Evolutionary conservation across 2,888 invertebrate genomes (phyloP).

Genomic region (Clistopyga incitator): DNA sequence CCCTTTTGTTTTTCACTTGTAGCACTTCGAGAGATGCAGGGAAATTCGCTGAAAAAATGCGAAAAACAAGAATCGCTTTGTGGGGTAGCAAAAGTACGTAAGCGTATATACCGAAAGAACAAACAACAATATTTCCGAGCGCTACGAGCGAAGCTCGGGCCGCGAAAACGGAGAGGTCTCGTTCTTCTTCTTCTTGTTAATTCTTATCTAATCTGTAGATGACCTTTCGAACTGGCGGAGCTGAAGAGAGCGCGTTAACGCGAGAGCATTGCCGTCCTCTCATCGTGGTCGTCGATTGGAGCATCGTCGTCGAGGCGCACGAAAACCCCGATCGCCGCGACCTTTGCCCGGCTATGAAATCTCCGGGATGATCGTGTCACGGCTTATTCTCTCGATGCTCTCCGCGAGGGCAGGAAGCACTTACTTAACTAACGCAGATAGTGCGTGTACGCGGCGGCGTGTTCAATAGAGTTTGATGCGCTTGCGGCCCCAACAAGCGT

Average conservation of each 20-base stretch:
- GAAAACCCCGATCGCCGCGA: conserved; percentile 24
- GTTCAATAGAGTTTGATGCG: conserved; percentile 73
- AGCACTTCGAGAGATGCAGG: too few relatives aligned
- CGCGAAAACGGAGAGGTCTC: not conserved
- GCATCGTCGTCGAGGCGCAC: not conserved
- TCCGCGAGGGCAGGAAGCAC: conserved; percentile 80
- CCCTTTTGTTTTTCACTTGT: too few relatives aligned
- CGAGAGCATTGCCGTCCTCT: too few relatives aligned
- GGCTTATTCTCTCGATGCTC: conserved; percentile 76
- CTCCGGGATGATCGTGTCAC: conserved; percentile 58
- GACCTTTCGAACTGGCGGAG: conserved; percentile 56
- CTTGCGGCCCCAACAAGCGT: conserved; percentile 54
- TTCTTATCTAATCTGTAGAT: conserved; percentile 59
- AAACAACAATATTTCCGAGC: not conserved
- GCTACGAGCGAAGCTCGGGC: not conserved
- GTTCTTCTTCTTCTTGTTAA: conserved; percentile 5
- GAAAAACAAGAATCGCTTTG: too few relatives aligned
- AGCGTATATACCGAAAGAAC: not conserved
- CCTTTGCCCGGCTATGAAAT: conserved; percentile 71
- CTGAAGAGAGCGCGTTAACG: not conserved
- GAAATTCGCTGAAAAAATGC: too few relatives aligned
- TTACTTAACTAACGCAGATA: conserved; percentile 76
- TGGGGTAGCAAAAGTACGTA: too few relatives aligned
- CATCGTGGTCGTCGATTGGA: not conserved
- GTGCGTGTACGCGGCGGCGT: conserved; percentile 41